Evolutionary conservation across 2,113 vertebrate genomes (phyloP).

Genomic region (Mus spicilegus): DNA sequence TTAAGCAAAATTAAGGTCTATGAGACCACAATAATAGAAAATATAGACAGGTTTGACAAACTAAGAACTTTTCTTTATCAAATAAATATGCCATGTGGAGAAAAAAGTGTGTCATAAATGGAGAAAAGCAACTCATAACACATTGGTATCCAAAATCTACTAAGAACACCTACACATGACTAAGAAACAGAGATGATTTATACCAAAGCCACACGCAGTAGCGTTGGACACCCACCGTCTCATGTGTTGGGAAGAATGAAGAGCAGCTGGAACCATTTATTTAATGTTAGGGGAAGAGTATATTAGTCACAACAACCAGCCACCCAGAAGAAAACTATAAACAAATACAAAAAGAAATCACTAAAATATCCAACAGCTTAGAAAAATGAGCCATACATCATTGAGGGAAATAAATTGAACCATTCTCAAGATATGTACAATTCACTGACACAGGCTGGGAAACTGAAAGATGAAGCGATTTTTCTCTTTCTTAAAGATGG

Average conservation of each 20-base stretch:
- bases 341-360: neutral
- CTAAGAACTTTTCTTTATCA: conserved; percentile 9
- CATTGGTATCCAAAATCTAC: neutral
- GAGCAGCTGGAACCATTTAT: neutral
- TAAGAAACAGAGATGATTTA: neutral
- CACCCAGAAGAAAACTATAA: neutral
- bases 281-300: neutral
- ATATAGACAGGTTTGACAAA: neutral
- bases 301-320: neutral
- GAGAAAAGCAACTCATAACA: neutral
- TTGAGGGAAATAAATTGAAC: conserved; percentile 33
- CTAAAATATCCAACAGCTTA: neutral
- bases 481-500: neutral
- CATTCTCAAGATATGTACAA: neutral
- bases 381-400: neutral
- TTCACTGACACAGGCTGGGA: neutral
- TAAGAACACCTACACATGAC: conserved; percentile 19
- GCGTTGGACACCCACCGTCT: neutral
- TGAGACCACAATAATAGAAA: neutral
- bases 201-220: neutral
- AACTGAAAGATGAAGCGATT: neutral
- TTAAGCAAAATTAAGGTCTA: neutral
- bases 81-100: neutral
- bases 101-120: neutral
- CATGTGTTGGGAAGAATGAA: neutral